These are phyloP conservation scores for Megamerina dolium DNA, from an alignment of 2,888 invertebrate genomes.

Conservation along the genomic window DNA sequence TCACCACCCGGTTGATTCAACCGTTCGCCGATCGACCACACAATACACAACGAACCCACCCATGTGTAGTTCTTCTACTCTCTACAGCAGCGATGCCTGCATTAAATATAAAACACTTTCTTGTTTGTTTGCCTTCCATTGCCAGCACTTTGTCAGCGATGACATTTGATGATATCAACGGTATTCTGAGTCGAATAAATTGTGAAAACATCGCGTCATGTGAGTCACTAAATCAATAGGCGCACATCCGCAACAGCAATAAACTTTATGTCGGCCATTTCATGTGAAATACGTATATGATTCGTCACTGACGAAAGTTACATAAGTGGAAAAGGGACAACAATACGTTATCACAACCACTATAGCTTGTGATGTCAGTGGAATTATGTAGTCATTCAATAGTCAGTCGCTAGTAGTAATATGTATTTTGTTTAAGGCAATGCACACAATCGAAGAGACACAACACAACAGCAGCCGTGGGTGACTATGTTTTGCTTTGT, in stretches of 20 bases:
- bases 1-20: conserved; percentile 8
- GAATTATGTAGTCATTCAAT: no score
- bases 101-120: no score
- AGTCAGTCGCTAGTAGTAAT: no score
- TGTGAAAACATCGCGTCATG: conserved; percentile 41
- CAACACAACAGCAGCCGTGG: conserved; percentile 14
- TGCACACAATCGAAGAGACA: no score
- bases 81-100: not conserved
- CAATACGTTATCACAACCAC: no score
- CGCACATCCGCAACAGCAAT: conserved; percentile 17
- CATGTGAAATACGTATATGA: no score
- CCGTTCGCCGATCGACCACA: conserved; percentile 1
- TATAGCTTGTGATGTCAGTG: no score
- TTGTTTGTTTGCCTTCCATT: conserved; percentile 4
- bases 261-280: no score
- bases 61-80: conserved; percentile 1
- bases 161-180: no score
- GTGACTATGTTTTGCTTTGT: conserved; percentile 9
- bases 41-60: not conserved
- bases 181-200: conserved; percentile 21
- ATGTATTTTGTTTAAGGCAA: no score
- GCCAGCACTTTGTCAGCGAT: conserved; percentile 12
- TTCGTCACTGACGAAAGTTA: no score
- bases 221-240: conserved; percentile 41
- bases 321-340: conserved; percentile 11